phyloP scores from a whole-genome alignment of 1,140 invertebrate species.

The Eumeta japonica region DNA sequence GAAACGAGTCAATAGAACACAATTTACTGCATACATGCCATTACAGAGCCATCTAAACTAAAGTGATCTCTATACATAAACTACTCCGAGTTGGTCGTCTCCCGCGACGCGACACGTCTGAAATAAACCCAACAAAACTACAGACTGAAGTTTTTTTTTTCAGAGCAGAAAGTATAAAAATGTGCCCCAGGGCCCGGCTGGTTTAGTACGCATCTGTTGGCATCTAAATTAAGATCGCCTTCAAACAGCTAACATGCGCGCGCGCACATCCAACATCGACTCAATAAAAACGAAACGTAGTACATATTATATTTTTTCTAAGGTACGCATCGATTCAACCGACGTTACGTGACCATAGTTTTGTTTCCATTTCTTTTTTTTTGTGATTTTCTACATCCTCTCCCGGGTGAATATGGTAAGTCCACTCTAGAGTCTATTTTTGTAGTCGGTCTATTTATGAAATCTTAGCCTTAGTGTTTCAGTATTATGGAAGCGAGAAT shows the following conservation, averaged over 20 bases:
- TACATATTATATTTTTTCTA: constrained; percentile 44
- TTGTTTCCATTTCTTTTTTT: too few species aligned
- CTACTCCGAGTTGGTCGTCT: constrained; percentile 3
- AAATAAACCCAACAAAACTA: too few species aligned
- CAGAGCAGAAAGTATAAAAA: constrained; percentile 36
- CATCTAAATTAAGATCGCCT: constrained; percentile 46
- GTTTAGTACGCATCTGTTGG: constrained; percentile 29
- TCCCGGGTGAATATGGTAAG: constrained; percentile 26
- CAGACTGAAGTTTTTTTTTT: too few species aligned
- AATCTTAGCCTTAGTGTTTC: constrained; percentile 9
- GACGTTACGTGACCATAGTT: constrained; percentile 21
- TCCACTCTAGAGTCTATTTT: constrained; percentile 6
- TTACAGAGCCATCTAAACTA: too few species aligned
- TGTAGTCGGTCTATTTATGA: constrained; percentile 7
- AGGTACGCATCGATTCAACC: constrained; percentile 27
- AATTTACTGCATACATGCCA: too few species aligned
- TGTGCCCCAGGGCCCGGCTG: constrained; percentile 26
- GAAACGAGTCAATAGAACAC: too few species aligned
- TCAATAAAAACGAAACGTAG: constrained; percentile 42
- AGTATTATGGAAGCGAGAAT: too few species aligned
- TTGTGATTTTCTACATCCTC: constrained; percentile 12
- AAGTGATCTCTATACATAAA: constrained; percentile 7
- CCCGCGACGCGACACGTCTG: too few species aligned
- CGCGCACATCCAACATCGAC: constrained; percentile 28
- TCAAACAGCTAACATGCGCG: constrained; percentile 32